These are phyloP conservation scores for Ips nitidus DNA, from an alignment of 1,140 invertebrate genomes.

Conservation along the genomic window DNA sequence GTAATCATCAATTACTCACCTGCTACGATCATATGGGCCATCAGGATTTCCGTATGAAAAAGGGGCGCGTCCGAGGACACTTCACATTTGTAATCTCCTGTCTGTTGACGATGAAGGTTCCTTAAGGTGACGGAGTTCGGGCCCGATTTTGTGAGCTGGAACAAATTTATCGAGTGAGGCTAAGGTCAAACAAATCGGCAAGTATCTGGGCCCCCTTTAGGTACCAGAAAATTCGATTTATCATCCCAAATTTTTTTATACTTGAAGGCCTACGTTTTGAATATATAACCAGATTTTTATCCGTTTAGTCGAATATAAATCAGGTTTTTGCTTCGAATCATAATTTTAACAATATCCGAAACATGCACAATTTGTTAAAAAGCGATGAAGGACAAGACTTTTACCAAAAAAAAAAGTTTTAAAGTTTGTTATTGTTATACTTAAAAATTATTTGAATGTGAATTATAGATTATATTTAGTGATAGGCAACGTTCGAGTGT, in stretches of 20 bases:
- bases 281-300: too few species aligned
- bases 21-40: conserved; percentile 58
- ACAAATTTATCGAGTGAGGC: conserved; percentile 30
- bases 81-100: conserved; percentile 64
- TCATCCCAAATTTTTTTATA: background rate
- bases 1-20: conserved; percentile 51
- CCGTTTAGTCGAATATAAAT: too few species aligned
- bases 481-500: background rate
- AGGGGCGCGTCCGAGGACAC: conserved; percentile 61
- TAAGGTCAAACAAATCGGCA: conserved; percentile 5
- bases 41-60: conserved; percentile 59
- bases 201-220: background rate
- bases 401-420: too few species aligned
- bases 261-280: too few species aligned
- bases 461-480: too few species aligned
- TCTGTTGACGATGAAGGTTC: conserved; percentile 60
- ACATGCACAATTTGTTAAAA: too few species aligned
- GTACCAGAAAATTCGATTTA: conserved; percentile 4
- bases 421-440: too few species aligned
- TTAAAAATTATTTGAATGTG: too few species aligned
- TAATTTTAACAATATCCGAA: too few species aligned
- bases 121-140: conserved; percentile 66
- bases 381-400: too few species aligned
- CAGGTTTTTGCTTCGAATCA: too few species aligned
- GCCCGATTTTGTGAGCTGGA: conserved; percentile 61